Conservation (phyloP, 1,140 invertebrate species). For the Parapsyche elsis region DNA sequence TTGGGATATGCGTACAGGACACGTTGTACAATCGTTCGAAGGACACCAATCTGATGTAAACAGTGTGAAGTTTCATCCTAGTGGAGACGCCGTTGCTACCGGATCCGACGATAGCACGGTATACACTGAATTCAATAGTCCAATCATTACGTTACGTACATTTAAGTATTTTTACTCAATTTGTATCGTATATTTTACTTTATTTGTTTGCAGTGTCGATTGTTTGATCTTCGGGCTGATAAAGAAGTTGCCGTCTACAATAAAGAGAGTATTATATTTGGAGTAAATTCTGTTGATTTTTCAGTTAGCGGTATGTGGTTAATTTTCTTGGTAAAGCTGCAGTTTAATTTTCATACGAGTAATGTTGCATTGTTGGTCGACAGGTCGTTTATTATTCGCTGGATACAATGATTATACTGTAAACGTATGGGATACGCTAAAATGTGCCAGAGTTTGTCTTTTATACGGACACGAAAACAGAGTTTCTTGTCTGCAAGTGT, state of each 20-base stretch:
- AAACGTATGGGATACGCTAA: constrained; percentile 98
- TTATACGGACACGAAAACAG: constrained; percentile 98
- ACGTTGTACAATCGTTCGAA: constrained; percentile 98
- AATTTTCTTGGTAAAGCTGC: constrained; percentile 28
- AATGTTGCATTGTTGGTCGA: constrained; percentile 36
- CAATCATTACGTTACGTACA: constrained; percentile 28
- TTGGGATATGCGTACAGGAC: constrained; percentile 99
- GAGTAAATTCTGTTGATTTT: constrained; percentile 97
- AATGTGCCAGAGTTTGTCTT: constrained; percentile 89
- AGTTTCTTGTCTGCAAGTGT: constrained; percentile 93
- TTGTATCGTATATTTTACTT: constrained; percentile 1
- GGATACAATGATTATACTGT: constrained; percentile 99
- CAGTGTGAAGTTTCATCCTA: constrained; percentile 98
- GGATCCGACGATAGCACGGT: constrained; percentile 98
- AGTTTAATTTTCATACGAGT: constrained; percentile 16
- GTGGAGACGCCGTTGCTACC: constrained; percentile 97
- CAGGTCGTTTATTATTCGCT: constrained; percentile 93
- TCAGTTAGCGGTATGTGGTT: constrained; percentile 86
- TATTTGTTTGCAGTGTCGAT: constrained; percentile 80
- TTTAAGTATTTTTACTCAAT: too few relatives aligned
- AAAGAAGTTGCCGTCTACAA: constrained; percentile 96
- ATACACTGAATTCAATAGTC: constrained; percentile 58
- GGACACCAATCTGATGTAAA: constrained; percentile 99
- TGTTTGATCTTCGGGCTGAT: constrained; percentile 98
- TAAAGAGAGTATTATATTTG: constrained; percentile 98